Evolutionary conservation across 2,888 invertebrate species (phyloP), one percentile per base, ranked within the genome.

Genomic region (Hydriomena furcata): DNA sequence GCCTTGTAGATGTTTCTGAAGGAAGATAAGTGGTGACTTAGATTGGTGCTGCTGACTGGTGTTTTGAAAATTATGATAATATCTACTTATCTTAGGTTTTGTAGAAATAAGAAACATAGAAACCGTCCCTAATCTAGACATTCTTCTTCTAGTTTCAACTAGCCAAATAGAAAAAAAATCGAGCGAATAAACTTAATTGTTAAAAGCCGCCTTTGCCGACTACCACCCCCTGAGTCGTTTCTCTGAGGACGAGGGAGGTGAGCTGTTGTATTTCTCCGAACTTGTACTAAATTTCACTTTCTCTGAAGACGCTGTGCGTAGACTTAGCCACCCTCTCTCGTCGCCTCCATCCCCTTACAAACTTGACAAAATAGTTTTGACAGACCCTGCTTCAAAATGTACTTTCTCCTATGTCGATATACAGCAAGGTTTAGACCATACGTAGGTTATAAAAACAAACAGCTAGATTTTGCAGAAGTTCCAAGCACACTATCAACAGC

Each of bases 271-370:
- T 88, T 89, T 83, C 88, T 83, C 84, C 85, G 79, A 89, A 89
- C 84, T 90, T 87, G 89, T 80, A 84, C 88, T 85, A 88, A 90
- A 89, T 90, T 90, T 90, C 90, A 89, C 90, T 90, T 90, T 90
- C 90, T 84, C 82, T 77, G 79, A 89, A 88, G 90, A 89, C 84
- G 84, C 63, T 82, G 80, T 88, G 86, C 87, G 89, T 89, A 84
- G 82, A 84, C 80, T 82, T 79, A 84, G 76, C 81, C 84, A 77
- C 80, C 86, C 84, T 77, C 81, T 70, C 31, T 31, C n/a, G 23
- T 23, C 68, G 59, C 68, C 73, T 75, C 76, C 75, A 58, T 67
- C 66, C 72, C 66, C 73, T 70, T 66, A 73, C 71, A 70, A 81
- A 82, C 79, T 82, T 79, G 67, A 65, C 65, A 71, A 76, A 77